A percentile compares a stretch with the other conserved stretches of the same genome.
These are phyloP conservation scores for Oenanthe oenanthe DNA, from an alignment of 2,113 vertebrate species.

Conservation along the genomic window DNA sequence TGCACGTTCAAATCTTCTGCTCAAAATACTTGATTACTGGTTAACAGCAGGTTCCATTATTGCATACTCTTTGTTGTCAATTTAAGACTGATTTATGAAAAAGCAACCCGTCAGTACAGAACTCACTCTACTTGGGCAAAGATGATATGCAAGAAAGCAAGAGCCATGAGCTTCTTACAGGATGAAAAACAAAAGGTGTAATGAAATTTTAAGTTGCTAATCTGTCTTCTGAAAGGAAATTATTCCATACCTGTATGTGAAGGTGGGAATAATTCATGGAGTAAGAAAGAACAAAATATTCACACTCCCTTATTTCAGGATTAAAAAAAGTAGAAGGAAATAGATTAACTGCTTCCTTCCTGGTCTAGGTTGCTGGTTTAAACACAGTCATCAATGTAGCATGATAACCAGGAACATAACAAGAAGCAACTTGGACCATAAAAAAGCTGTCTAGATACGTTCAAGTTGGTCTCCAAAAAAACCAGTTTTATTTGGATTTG, in stretches of 20 bases:
- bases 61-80: neutral
- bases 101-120: neutral
- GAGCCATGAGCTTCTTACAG: neutral
- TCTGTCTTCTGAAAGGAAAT: neutral
- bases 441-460: slow-evolving; percentile 35
- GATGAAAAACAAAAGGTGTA: neutral
- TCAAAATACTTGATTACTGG: neutral
- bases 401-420: neutral
- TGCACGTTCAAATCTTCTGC: neutral
- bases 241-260: neutral
- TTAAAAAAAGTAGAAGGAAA: slow-evolving; percentile 30
- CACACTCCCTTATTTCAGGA: neutral
- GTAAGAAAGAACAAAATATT: neutral
- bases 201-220: neutral
- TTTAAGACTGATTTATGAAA: neutral
- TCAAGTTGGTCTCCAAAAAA: slow-evolving; percentile 4
- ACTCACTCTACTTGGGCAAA: neutral
- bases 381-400: neutral
- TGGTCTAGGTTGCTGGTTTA: neutral
- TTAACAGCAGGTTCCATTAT: neutral
- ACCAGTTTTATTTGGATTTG: slow-evolving; percentile 12
- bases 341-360: slow-evolving; percentile 10
- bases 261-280: neutral
- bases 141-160: neutral
- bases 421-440: slow-evolving; percentile 26